These are phyloP conservation scores for Aspidiotus destructor DNA, from an alignment of 2,888 invertebrate species.

Conservation along the genomic window DNA sequence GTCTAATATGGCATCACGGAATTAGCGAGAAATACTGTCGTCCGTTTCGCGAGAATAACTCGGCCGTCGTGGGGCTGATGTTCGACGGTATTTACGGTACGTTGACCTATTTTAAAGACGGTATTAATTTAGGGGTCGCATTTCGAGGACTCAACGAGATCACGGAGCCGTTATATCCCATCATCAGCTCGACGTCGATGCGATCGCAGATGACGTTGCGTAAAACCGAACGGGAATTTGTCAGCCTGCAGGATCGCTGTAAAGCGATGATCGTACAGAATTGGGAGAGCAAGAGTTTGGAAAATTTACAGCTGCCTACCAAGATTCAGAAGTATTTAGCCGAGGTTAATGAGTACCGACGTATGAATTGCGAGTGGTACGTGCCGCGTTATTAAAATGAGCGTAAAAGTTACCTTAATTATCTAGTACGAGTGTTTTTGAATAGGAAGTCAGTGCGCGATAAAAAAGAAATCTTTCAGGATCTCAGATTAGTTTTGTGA, in stretches of 20 bases:
- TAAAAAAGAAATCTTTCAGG: too few species aligned
- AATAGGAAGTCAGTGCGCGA: too few species aligned
- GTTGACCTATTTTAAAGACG: slow-evolving; percentile 61
- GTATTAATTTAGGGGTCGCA: slow-evolving; percentile 57
- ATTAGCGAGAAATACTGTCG: slow-evolving; percentile 54
- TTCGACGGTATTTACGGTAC: slow-evolving; percentile 61
- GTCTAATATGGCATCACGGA: slow-evolving; percentile 58
- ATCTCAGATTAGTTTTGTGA: too few species aligned
- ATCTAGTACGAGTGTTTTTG: too few species aligned
- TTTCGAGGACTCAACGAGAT: slow-evolving; percentile 55
- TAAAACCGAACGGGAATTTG: slow-evolving; percentile 52
- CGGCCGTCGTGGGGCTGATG: slow-evolving; percentile 56
- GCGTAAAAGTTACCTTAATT: too few species aligned
- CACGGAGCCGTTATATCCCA: slow-evolving; percentile 55
- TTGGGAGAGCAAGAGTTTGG: slow-evolving; percentile 35
- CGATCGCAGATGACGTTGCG: slow-evolving; percentile 62
- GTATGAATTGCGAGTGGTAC: slow-evolving; percentile 20
- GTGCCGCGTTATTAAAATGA: slow-evolving; percentile 11
- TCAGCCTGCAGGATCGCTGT: slow-evolving; percentile 59
- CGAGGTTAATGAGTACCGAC: not conserved
- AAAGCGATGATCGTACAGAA: slow-evolving; percentile 53
- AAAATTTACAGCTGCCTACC: slow-evolving; percentile 20
- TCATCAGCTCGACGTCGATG: slow-evolving; percentile 62
- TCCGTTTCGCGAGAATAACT: slow-evolving; percentile 59
- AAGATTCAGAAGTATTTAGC: slow-evolving; percentile 12